Evolutionary conservation across 2,888 invertebrate species (phyloP).

Genomic region (Tenthredo scrophulariae): DNA sequence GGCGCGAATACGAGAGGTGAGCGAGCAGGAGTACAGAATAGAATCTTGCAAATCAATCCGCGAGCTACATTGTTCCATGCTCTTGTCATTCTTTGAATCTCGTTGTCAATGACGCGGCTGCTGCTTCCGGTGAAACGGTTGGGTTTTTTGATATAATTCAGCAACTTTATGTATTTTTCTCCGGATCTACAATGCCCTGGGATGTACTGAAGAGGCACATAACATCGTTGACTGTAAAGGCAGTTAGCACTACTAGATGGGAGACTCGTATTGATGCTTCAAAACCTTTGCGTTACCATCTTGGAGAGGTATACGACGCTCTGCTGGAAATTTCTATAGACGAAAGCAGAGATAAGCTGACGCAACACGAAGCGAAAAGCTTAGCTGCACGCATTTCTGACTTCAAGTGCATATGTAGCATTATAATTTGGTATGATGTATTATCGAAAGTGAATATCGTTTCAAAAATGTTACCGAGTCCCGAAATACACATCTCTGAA

Average conservation of each 20-base stretch:
- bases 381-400: conserved; percentile 31
- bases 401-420: conserved; percentile 50
- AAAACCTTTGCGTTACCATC: conserved; percentile 57
- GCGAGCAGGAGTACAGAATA: conserved; percentile 52
- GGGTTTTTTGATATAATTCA: conserved; percentile 55
- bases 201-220: conserved; percentile 56
- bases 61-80: conserved; percentile 54
- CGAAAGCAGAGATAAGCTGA: conserved; percentile 34
- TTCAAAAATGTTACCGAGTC: conserved; percentile 49
- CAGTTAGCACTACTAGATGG: conserved; percentile 60
- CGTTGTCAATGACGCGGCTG: conserved; percentile 46
- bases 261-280: conserved; percentile 59
- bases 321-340: conserved; percentile 55
- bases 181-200: conserved; percentile 28
- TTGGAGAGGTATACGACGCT: conserved; percentile 58
- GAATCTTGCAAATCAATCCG: conserved; percentile 53
- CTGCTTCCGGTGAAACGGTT: conserved; percentile 51
- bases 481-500: conserved; percentile 11
- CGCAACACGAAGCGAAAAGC: conserved; percentile 30
- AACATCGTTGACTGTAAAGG: conserved; percentile 59
- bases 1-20: conserved; percentile 55
- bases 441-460: conserved; percentile 44
- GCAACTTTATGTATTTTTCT: conserved; percentile 55
- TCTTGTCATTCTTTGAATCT: conserved; percentile 44
- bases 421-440: conserved; percentile 48